Evolutionary conservation across 1,140 invertebrate species (phyloP), one percentile per base, ranked within the genome.

Genomic region (Leguminivora glycinivorella): DNA sequence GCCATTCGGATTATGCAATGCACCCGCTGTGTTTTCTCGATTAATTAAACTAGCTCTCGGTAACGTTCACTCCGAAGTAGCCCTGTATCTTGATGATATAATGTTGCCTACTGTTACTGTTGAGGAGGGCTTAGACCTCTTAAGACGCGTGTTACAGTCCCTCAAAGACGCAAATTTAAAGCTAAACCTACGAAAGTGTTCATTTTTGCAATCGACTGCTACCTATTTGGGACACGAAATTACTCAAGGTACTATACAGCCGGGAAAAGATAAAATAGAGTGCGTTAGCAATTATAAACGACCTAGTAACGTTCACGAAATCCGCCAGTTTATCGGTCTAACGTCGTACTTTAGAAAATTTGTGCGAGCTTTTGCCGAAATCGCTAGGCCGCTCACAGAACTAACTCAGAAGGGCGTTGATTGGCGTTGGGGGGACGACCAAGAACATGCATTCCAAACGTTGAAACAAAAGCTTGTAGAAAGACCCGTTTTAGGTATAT

Each of bases 1-100:
- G 72, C 80, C 80, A 1, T 83, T 83, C 72, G 81, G 78, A 0
- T 43, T 83, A 25, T 24, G 58, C 4, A 77, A 77, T 52, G 73
- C 68, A 19, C 71, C 75, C 58, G 52, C 52, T 4, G 52, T 56
- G 2, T 56, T 56, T 10, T 56, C 52, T 7, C 17, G 52, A 4
- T 4, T 25, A 24, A 22, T 56, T 1, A 22, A 24, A 22, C 58
- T 29, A 4, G 68, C 43, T 5, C 24, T 69, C 29, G 68, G 68
- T 12, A 29, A 26, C 19, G 4, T 69, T 29, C 14, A 25, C 12
- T 26, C 40, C 10, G 17, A 69, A 38, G 2, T 69, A 12, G 68
- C 43, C 7, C 1, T 69, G 4, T 69, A 69, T 26, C 43, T 69
- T 5, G 68, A 69, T 69, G 68, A 69, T 14, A 22, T 69, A 0